Evolutionary conservation across 2,113 vertebrate genomes (phyloP).

Genomic region (Myiozetetes cayanensis): DNA sequence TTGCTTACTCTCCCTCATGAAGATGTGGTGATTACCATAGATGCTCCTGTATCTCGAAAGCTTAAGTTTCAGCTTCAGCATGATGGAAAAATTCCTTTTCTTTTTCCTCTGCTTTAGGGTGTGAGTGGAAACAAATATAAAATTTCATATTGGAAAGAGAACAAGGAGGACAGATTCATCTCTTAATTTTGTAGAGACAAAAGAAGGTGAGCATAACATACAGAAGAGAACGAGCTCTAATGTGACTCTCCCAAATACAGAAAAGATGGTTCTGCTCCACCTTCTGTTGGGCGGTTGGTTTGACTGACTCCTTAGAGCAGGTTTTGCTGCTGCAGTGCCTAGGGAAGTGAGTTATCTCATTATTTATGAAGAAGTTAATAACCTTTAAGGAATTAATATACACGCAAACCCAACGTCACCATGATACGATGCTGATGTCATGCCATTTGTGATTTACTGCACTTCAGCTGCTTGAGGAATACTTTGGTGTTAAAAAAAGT

Average conservation of each 20-base stretch:
- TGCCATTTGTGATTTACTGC: neutral
- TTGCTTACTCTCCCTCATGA: neutral
- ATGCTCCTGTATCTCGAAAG: neutral
- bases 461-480: neutral
- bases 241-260: rapidly evolving
- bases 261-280: neutral
- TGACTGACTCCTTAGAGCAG: neutral
- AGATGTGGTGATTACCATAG: neutral
- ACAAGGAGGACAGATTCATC: neutral
- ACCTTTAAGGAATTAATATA: constrained; percentile 3
- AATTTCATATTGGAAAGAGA: neutral
- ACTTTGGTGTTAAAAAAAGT: neutral
- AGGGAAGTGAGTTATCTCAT: constrained; percentile 19
- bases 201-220: neutral
- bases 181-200: neutral
- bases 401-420: neutral
- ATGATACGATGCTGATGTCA: neutral
- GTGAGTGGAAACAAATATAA: neutral
- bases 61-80: neutral
- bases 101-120: neutral
- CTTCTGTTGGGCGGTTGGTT: neutral
- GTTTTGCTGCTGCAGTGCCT: neutral
- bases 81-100: neutral
- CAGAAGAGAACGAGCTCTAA: neutral
- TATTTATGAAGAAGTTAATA: constrained; percentile 9